Base-by-base conservation (phyloP, 1,140 invertebrate genomes). In the Drosophila sucinea region DNA sequence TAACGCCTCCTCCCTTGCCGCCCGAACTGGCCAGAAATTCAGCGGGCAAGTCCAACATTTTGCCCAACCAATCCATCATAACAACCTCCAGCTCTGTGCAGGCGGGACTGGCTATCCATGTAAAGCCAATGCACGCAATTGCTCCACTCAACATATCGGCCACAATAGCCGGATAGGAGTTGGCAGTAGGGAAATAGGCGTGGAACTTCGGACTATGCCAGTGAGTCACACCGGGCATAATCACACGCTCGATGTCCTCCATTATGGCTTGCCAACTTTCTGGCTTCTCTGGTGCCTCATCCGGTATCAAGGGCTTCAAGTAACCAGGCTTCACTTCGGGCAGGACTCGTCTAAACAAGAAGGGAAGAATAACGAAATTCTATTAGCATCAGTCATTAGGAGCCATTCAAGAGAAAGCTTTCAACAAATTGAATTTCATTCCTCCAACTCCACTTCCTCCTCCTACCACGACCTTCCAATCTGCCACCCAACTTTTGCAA, bases 121-220 rank as follows among this genome's bases (percentile, higher is more conserved):
- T 94, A 90, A 98, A 98, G 74, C 97, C 97, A 65, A 98, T 97
- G 85, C 97, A 98, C 29, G 96, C 96, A 76, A 99, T 98, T 7
- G 97, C 97, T 56, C 97, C 97, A 79, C 96, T 98, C 5, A 99
- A 93, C 95, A 99, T 99, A 84, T 99, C 98, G 0, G 91, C 91
- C 30, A 92, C 91, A 79, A 97, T 95, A 1, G 97, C 95, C 0
- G 98, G 96, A 92, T 99, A 99, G 0, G 98, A 99, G 93, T 98
- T 98, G 6, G 96, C 98, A 0, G 98, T 99, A 0, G 99, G 98
- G 93, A 98, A 99, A 92, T 99, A 99, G 1, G 98, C 98, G 92
- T 99, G 97, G 93, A 99, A 99, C 86, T 97, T 95, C 3, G 98
- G 98, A 73, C 97, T 98, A 67, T 99, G 98, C 98, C 98, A 99